Evolutionary conservation across 2,888 invertebrate species (phyloP).

Genomic region (Acronicta alni): DNA sequence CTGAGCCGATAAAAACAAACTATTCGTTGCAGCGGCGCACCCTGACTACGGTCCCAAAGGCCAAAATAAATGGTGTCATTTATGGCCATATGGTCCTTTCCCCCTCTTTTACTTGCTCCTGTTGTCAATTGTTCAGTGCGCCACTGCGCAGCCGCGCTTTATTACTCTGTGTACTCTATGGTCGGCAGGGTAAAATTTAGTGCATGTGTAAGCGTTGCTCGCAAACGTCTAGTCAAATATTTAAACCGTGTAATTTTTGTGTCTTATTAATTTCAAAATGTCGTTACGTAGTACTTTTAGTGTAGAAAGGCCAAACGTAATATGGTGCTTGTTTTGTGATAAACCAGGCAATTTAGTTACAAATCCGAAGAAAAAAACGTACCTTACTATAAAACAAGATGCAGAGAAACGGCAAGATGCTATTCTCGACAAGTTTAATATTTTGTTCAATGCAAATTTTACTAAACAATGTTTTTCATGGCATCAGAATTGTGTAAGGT

Average conservation of each 20-base stretch:
- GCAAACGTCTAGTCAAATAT: background rate
- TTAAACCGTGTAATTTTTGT: background rate
- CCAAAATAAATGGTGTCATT: background rate
- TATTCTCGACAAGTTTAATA: slow-evolving; percentile 28
- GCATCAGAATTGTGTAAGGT: slow-evolving; percentile 29
- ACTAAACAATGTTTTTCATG: slow-evolving; percentile 39
- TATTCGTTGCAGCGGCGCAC: background rate
- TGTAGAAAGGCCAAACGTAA: slow-evolving; percentile 4
- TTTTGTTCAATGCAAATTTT: slow-evolving; percentile 21
- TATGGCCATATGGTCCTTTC: slow-evolving; percentile 1
- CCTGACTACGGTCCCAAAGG: background rate
- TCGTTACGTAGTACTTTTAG: background rate
- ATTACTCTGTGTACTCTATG: background rate
- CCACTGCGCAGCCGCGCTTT: slow-evolving; percentile 1
- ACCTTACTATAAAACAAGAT: slow-evolving; percentile 17
- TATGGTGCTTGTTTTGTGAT: slow-evolving; percentile 37
- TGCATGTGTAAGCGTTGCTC: background rate
- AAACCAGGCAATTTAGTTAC: slow-evolving; percentile 19
- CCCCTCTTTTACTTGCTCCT: background rate
- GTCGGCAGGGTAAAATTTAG: background rate
- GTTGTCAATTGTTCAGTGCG: background rate
- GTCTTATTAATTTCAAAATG: slow-evolving; percentile 2
- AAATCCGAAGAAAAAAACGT: slow-evolving; percentile 18
- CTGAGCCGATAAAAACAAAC: background rate
- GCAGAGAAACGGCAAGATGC: slow-evolving; percentile 31